phyloP scores from a whole-genome alignment of 2,113 vertebrate species.

The Cololabis saira region DNA sequence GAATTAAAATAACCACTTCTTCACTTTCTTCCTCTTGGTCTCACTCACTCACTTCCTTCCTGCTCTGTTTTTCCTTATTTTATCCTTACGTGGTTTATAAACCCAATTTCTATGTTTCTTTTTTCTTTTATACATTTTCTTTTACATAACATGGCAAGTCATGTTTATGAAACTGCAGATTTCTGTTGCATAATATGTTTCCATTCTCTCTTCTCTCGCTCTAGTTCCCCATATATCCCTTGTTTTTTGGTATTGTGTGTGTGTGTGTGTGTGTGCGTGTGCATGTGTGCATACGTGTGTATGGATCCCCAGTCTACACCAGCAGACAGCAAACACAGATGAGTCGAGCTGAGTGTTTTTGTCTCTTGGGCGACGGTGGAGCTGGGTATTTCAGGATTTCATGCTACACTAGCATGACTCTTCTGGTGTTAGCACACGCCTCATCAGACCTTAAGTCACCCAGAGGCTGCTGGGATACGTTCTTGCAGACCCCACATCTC shows the following conservation, averaged over 20 bases:
- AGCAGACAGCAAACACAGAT: constrained; percentile 15
- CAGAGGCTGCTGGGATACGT: constrained; percentile 40
- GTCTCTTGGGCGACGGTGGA: constrained; percentile 9
- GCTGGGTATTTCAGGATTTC: constrained; percentile 19
- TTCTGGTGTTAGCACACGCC: constrained; percentile 13
- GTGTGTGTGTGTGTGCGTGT: not conserved
- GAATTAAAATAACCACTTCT: constrained; percentile 35
- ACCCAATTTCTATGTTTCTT: not conserved
- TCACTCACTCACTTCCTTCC: not conserved
- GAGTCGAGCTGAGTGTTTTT: not conserved
- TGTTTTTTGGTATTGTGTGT: constrained; percentile 7
- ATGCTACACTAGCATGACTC: constrained; percentile 20
- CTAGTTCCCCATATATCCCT: constrained; percentile 18
- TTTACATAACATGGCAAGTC: constrained; percentile 11
- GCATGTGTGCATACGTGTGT: not conserved
- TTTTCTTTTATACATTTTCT: not conserved
- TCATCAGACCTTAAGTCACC: constrained; percentile 16
- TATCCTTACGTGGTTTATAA: not conserved
- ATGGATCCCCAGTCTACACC: constrained; percentile 8
- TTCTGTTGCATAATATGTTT: constrained; percentile 32
- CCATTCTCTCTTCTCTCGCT: constrained; percentile 9
- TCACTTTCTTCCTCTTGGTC: constrained; percentile 17
- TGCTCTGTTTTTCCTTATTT: not conserved
- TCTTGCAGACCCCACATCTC: constrained; percentile 30
- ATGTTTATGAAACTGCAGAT: constrained; percentile 12